Evolutionary conservation across 2,797 vertebrate genomes (phyloP), one percentile per base, ranked within the genome.

Genomic region (Lepus oiostolus): DNA sequence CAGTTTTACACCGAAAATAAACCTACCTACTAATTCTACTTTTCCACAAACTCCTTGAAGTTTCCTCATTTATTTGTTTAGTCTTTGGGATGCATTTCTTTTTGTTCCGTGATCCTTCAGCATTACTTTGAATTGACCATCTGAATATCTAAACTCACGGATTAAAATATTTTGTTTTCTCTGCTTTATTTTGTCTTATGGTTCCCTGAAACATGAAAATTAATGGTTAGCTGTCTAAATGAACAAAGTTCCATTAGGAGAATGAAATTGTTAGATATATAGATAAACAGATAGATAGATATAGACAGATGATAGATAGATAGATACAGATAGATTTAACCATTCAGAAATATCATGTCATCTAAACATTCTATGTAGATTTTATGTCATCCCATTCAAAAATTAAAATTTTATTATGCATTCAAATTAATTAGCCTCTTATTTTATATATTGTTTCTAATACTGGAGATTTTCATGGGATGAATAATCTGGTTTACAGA

Each of bases 401-500:
- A 92, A 76, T 14, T 80, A 38, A 52, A 84, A 83, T 63, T 80
- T 58, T 58, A 90, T 58, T 50, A 12, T 17, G 19, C 67, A 89
- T 63, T 91, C 21, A 38, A 71, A 76, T 54, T 85, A 6, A 79
- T 68, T 70, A 77, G 35, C 90, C 7, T 86, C 96, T 85, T 83
- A 88, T 74, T 84, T 85, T 54, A 68, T 72, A 85, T 85, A 74
- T 54, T 17, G 16, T 93, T 76, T 89, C 54, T 79, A 81, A 52
- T 50, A 81, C 81, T 50, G 30, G 32, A 47, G 3, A 72, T 75
- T 81, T 84, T 81, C 47, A 80, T 60, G 24, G 13, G 38, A 42
- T 82, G 42, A 74, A 42, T 35, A 77, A 42, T 68, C 38, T 84
- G 24, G 7, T 30, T 89, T 87, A 65, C 5, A 58, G 21, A 70